These are phyloP conservation scores for Sander vitreus DNA, from an alignment of 2,113 vertebrate species.

Conservation along the genomic window DNA sequence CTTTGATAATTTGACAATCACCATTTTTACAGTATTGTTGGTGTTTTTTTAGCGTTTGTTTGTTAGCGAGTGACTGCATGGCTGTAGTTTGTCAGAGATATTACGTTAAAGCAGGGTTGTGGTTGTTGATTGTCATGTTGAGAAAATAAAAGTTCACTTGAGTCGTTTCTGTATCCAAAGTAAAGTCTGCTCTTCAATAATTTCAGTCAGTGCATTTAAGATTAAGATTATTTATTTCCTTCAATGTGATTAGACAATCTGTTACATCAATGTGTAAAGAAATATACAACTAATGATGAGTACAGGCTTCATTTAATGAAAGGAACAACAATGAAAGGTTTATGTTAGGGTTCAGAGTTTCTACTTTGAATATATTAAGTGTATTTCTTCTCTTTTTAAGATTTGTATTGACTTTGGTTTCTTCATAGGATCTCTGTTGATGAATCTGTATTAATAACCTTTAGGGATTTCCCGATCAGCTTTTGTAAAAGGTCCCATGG, in stretches of 20 bases:
- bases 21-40: too few relatives aligned
- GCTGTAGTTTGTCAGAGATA: constrained; percentile 19
- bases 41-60: neutral
- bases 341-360: too few relatives aligned
- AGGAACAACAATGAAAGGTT: too few relatives aligned
- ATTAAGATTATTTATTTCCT: neutral
- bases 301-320: too few relatives aligned
- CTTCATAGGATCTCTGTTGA: neutral
- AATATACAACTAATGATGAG: too few relatives aligned
- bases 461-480: too few relatives aligned
- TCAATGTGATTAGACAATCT: neutral
- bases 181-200: neutral
- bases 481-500: too few relatives aligned
- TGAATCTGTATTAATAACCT: neutral
- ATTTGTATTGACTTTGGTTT: neutral
- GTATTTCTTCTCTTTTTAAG: neutral
- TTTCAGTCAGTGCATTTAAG: neutral
- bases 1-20: too few relatives aligned
- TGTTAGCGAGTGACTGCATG: constrained; percentile 57
- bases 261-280: too few relatives aligned
- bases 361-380: neutral
- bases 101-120: too few relatives aligned
- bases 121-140: constrained; percentile 28
- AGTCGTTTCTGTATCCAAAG: constrained; percentile 13
- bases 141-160: constrained; percentile 51